phyloP scores from a whole-genome alignment of 2,888 invertebrate species.

The Strigamia maritima region DNA sequence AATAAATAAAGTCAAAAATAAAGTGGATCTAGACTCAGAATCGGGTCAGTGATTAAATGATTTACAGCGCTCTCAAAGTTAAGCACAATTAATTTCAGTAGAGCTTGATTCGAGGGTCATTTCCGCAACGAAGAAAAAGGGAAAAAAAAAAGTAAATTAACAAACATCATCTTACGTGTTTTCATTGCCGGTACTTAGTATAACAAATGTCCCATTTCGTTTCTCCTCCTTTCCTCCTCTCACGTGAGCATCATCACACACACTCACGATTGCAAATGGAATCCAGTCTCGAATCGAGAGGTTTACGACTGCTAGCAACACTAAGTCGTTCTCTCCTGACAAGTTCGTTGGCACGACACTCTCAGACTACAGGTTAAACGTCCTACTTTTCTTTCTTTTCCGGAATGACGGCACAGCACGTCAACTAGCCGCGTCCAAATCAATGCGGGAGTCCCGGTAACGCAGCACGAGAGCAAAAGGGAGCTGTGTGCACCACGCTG shows the following conservation, averaged over 20 bases:
- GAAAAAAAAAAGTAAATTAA: neutral
- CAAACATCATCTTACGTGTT: conserved; percentile 24
- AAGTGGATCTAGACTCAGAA: neutral
- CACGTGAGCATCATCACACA: conserved; percentile 29
- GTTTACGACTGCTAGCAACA: neutral
- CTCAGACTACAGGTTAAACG: neutral
- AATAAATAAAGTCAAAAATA: neutral
- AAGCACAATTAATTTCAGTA: neutral
- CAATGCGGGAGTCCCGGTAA: neutral
- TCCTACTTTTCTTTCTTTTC: neutral
- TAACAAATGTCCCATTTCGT: conserved; percentile 7
- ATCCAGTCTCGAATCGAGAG: conserved; percentile 21
- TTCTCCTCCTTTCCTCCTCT: neutral
- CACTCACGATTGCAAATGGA: conserved; percentile 29
- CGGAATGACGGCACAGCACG: neutral
- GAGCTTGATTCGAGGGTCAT: conserved; percentile 6
- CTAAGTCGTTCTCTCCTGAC: conserved; percentile 24
- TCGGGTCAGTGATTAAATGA: conserved; percentile 16
- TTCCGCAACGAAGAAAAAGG: neutral
- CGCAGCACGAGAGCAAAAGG: neutral
- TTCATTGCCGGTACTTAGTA: neutral
- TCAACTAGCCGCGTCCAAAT: conserved; percentile 14
- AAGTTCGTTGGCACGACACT: conserved; percentile 22
- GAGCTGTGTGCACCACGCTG: conserved; percentile 10
- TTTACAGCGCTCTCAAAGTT: conserved; percentile 23